Conservation (phyloP, 2,797 vertebrate genomes). For the Halcyon leucocephala region DNA sequence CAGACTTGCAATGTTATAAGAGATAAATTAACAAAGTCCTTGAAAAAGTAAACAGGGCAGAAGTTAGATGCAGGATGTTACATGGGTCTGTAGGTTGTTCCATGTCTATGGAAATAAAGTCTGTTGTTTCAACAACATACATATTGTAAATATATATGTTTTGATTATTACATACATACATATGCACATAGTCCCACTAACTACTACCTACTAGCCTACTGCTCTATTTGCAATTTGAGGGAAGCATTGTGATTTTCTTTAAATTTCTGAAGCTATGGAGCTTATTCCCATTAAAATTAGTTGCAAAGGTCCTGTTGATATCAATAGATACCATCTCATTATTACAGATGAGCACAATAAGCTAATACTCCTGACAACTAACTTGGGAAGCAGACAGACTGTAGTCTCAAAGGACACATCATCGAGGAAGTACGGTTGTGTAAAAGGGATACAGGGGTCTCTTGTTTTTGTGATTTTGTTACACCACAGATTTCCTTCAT, state of each 20-base stretch:
- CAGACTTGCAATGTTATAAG: not conserved
- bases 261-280: not conserved
- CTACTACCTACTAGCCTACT: not conserved
- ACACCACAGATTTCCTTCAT: not conserved
- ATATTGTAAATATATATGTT: not conserved
- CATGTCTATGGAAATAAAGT: not conserved
- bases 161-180: not conserved
- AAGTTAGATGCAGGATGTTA: not conserved
- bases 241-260: not conserved
- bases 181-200: not conserved
- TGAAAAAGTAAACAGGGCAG: not conserved
- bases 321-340: not conserved
- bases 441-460: not conserved
- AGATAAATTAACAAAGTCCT: not conserved
- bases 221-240: not conserved
- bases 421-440: not conserved
- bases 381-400: not conserved
- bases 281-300: not conserved
- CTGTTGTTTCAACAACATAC: not conserved
- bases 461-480: not conserved
- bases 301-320: not conserved
- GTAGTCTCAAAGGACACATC: not conserved
- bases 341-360: not conserved
- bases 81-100: not conserved
- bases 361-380: not conserved